A percentile compares a stretch with the other conserved stretches of the same genome.
Evolutionary conservation across 2,797 vertebrate species (phyloP).

Genomic region (Tapera naevia): DNA sequence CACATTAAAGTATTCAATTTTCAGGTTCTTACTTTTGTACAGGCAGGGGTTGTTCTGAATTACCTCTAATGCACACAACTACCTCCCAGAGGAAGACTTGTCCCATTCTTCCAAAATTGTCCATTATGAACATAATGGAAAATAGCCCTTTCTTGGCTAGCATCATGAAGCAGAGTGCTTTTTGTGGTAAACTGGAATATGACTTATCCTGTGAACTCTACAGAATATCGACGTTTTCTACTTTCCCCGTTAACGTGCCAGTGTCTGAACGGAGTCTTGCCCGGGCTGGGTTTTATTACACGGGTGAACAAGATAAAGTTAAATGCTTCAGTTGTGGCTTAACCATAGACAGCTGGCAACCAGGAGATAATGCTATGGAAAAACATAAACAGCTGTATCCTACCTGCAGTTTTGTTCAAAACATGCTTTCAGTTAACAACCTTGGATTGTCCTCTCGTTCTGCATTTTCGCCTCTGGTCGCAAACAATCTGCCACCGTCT

Average conservation of each 20-base stretch:
- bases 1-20: slow-evolving; percentile 25
- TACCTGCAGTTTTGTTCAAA: slow-evolving; percentile 91
- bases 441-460: slow-evolving; percentile 85
- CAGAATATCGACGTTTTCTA: slow-evolving; percentile 91
- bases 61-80: slow-evolving; percentile 79
- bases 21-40: slow-evolving; percentile 29
- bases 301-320: slow-evolving; percentile 88
- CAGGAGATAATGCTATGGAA: slow-evolving; percentile 90
- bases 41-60: slow-evolving; percentile 19
- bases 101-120: slow-evolving; percentile 61
- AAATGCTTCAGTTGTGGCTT: slow-evolving; percentile 93
- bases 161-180: slow-evolving; percentile 79
- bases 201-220: slow-evolving; percentile 93
- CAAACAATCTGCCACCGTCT: slow-evolving; percentile 68
- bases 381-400: slow-evolving; percentile 90
- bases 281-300: slow-evolving; percentile 96
- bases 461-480: slow-evolving; percentile 81
- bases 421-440: slow-evolving; percentile 79
- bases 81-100: slow-evolving; percentile 85
- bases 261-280: slow-evolving; percentile 93
- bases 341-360: slow-evolving; percentile 91
- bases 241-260: slow-evolving; percentile 80
- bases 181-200: slow-evolving; percentile 84
- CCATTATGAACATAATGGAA: slow-evolving; percentile 86
- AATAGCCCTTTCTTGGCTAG: slow-evolving; percentile 81